Evolutionary conservation across 2,113 vertebrate species (phyloP).

Genomic region (Eonycteris spelaea): DNA sequence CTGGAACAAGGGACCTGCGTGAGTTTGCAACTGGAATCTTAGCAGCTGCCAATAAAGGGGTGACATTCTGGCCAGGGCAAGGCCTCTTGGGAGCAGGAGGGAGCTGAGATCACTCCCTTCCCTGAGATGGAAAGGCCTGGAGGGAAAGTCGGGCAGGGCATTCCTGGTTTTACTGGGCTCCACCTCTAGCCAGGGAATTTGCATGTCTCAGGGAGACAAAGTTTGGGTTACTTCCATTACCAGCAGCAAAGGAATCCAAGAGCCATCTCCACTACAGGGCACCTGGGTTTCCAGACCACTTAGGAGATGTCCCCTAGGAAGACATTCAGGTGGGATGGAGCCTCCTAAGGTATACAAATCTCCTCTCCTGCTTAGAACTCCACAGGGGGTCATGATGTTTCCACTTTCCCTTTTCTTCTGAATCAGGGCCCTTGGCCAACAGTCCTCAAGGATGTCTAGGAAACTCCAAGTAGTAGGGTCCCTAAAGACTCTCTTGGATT

Average conservation of each 20-base stretch:
- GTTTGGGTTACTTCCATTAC: neutral
- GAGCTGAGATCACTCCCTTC: neutral
- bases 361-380: neutral
- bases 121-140: neutral
- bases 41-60: neutral
- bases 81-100: neutral
- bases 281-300: neutral
- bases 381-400: too few relatives aligned
- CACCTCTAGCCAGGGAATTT: neutral
- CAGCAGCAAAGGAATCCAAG: neutral
- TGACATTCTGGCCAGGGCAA: neutral
- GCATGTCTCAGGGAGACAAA: neutral
- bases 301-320: neutral
- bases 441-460: neutral
- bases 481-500: neutral
- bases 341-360: neutral
- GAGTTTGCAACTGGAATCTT: neutral
- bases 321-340: neutral
- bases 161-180: neutral
- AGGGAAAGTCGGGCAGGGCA: neutral
- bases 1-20: neutral
- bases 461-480: neutral
- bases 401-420: neutral
- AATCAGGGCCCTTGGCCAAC: neutral
- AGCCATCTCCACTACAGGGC: neutral